Conservation (phyloP, 1,140 invertebrate genomes). For the Heliconius hermathena region DNA sequence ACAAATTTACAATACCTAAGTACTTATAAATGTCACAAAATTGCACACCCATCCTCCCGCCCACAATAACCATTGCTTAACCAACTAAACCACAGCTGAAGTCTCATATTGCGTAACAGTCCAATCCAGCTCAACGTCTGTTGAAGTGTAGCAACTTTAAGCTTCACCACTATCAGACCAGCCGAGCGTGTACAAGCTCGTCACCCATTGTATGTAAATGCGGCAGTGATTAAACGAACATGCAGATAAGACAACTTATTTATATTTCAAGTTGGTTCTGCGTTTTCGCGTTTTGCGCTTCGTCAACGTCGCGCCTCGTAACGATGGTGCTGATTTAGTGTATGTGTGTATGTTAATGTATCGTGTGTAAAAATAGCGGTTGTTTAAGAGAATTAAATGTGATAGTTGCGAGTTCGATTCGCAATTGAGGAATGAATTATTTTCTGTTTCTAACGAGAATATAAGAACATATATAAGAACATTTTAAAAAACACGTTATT, state of each 20-base stretch:
- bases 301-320: constrained; percentile 1
- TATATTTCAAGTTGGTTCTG: constrained; percentile 7
- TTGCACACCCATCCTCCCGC: not conserved
- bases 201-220: constrained; percentile 49
- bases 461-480: no score
- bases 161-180: constrained; percentile 45
- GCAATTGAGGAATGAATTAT: no score
- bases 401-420: not conserved
- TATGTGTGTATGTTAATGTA: not conserved
- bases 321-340: not conserved
- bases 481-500: no score
- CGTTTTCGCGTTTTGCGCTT: not conserved
- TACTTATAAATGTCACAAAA: not conserved
- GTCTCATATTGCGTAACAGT: constrained; percentile 37
- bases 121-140: constrained; percentile 19
- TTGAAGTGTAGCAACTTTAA: constrained; percentile 39
- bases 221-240: constrained; percentile 36
- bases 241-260: constrained; percentile 32
- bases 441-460: no score
- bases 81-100: not conserved
- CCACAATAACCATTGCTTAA: not conserved
- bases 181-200: constrained; percentile 40
- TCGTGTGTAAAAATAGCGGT: not conserved
- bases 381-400: not conserved
- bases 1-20: not conserved